These are phyloP conservation scores for Pipistrellus nathusii DNA, from an alignment of 2,797 vertebrate genomes.

Conservation along the genomic window DNA sequence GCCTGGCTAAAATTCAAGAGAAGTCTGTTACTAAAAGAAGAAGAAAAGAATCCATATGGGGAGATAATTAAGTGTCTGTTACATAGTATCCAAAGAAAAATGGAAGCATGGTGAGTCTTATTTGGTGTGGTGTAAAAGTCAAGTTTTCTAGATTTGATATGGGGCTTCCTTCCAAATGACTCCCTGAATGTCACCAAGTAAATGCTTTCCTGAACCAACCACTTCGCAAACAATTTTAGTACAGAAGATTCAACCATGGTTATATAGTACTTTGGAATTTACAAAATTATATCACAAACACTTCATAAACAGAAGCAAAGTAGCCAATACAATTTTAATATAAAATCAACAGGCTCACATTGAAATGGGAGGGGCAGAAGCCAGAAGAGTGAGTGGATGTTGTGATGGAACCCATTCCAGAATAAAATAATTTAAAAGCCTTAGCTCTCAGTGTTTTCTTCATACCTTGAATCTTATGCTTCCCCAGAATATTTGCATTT, in stretches of 20 bases:
- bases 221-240: not conserved
- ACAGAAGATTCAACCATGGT: not conserved
- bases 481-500: not conserved
- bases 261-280: not conserved
- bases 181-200: not conserved
- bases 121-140: conserved; percentile 24
- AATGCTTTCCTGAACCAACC: not conserved
- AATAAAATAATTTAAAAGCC: conserved; percentile 16
- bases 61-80: not conserved
- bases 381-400: not conserved
- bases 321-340: not conserved
- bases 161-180: conserved; percentile 17
- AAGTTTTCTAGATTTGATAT: conserved; percentile 14
- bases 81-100: not conserved
- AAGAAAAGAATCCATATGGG: not conserved
- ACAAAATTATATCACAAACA: not conserved
- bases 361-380: not conserved
- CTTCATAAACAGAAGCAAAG: conserved; percentile 10
- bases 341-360: not conserved
- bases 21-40: conserved; percentile 21
- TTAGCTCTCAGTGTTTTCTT: not conserved
- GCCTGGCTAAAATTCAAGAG: conserved; percentile 31
- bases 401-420: not conserved
- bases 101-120: not conserved
- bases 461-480: not conserved